A percentile compares a stretch with the other conserved stretches of the same genome.
Conservation (phyloP, 2,888 invertebrate genomes). For the Cataglyphis altisquamis region DNA sequence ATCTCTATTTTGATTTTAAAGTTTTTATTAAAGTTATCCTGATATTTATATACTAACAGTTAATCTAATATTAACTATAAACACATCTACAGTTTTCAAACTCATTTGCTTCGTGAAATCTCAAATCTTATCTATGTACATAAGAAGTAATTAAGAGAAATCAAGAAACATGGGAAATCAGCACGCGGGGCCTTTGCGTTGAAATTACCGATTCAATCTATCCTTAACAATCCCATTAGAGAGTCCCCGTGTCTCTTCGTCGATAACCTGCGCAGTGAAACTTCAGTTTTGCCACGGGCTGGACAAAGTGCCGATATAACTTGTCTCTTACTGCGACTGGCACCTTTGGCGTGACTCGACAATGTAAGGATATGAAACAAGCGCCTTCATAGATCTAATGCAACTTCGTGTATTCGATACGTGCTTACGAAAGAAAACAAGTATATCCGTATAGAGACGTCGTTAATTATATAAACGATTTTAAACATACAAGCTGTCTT, state of each 20-base stretch:
- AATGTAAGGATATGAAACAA: constrained; percentile 67
- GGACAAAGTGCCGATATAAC: constrained; percentile 76
- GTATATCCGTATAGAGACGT: background rate
- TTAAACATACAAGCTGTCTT: background rate
- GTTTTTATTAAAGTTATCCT: background rate
- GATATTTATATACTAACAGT: background rate
- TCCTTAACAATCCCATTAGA: constrained; percentile 65
- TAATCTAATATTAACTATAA: background rate
- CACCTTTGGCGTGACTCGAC: constrained; percentile 63
- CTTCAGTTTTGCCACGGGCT: constrained; percentile 66
- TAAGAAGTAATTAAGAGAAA: constrained; percentile 9
- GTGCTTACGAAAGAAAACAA: background rate
- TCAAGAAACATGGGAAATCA: background rate
- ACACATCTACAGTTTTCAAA: background rate
- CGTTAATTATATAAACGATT: background rate
- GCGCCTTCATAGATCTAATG: constrained; percentile 35
- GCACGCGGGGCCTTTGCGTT: constrained; percentile 1
- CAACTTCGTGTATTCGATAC: constrained; percentile 9
- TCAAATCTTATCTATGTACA: background rate
- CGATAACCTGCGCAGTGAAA: constrained; percentile 63
- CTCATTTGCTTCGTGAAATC: background rate
- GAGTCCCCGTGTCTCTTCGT: constrained; percentile 25
- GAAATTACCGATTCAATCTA: constrained; percentile 49
- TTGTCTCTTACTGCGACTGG: constrained; percentile 47
- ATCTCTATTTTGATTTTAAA: background rate